Base-by-base conservation (phyloP, 2,113 vertebrate species). In the Telmatochromis brachygnathus region DNA sequence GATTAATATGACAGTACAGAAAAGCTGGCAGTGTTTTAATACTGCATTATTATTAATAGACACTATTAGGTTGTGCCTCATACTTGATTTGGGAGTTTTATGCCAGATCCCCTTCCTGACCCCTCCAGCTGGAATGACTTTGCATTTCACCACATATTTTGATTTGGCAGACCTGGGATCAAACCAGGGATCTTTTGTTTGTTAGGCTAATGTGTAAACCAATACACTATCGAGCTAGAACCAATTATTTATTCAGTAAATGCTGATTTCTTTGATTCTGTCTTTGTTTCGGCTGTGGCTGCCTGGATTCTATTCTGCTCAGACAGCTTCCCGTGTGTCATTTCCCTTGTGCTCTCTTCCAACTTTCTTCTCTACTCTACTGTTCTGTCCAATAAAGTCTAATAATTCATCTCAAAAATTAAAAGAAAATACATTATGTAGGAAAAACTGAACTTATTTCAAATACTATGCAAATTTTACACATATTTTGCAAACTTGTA, bases 181-280 rank as follows among this genome's bases (percentile, higher is more conserved):
- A 68, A 1, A 68, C 3, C 60, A 37, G 60, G 62, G 1, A 68
- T 39, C 19, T 68, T 68, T 68, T 68, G 11, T 37, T 68, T 37
- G 19, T 68, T 68, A 68, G 33, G 2, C 1, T 37, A 68, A 68
- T 39, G 19, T 68, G 62, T 68, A 68, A 68, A 9, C 35, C 33
- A 39, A 0, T 3, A 39, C 35, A 14, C 62, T 5, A 39, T 1
- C 2, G 0, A 68, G 11, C 35, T 39, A 39, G 0, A 68, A 21
- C 11, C 2, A 68, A 68, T 39, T 68, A 68, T 68, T 68, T 21
- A 37, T 37, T 68, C 12, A 39, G 4, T 68, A 68, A 68, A 68
- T 68, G 62, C 21, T 47, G 65, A 23, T 42, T 70, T 70, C 65
- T 70, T 70, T 70, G 5, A 14, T 42, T 42, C 12, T 37, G 62